Conservation (phyloP, 2,888 invertebrate genomes). For the Apodemia zela region DNA sequence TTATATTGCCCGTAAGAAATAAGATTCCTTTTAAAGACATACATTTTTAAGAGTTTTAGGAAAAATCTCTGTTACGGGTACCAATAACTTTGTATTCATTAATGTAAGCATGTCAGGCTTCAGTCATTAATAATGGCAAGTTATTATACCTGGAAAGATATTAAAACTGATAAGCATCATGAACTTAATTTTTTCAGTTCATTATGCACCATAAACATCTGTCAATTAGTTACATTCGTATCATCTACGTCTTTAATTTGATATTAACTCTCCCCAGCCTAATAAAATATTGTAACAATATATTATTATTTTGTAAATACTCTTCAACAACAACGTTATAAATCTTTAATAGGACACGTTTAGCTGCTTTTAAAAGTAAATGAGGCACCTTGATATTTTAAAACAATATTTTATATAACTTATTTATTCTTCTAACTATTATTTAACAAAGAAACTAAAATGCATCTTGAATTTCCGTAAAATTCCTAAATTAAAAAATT, state of each 20-base stretch:
- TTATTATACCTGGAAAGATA: constrained; percentile 9
- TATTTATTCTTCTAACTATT: no score
- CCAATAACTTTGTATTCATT: constrained; percentile 3
- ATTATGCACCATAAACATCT: constrained; percentile 4
- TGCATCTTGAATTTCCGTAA: no score
- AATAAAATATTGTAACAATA: background rate
- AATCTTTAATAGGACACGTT: background rate
- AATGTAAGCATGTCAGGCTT: background rate
- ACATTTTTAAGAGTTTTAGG: no score
- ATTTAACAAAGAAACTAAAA: no score
- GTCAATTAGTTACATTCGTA: constrained; percentile 6
- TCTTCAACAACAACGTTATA: background rate
- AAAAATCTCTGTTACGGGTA: background rate
- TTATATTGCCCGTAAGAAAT: no score
- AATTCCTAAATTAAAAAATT: no score
- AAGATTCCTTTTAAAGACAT: no score
- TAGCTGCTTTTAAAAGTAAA: background rate
- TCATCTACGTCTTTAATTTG: background rate
- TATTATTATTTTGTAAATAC: background rate
- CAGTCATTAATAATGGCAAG: constrained; percentile 9
- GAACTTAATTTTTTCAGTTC: constrained; percentile 10
- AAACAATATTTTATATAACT: no score
- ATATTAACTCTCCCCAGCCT: background rate
- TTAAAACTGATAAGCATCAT: constrained; percentile 4
- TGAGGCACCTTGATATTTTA: no score